Evolutionary conservation across 1,140 invertebrate species (phyloP), one percentile per base, ranked within the genome.

Genomic region (Himalopsyche phryganea): DNA sequence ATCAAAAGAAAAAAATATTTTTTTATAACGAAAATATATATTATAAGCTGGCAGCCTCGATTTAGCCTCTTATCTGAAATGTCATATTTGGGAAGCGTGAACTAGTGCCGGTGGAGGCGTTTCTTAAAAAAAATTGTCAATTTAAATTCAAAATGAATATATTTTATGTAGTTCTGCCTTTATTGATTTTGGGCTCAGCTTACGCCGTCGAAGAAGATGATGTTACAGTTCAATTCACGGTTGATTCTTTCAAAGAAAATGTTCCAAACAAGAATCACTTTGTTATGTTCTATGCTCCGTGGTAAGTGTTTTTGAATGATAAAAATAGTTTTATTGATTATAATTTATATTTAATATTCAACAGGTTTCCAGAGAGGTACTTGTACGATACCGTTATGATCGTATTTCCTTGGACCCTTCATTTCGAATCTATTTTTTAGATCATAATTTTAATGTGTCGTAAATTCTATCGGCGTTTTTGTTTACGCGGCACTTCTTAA

Each of bases 251-350:
- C 67, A 68, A 74, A 1, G 66, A 73, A 17, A 76, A 81, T 71
- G 70, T 89, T 1, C 66, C 75, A 10, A 79, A 79, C 36, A 87
- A 83, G 49, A 80, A 84, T 68, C 83, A 88, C 69, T 91, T 90
- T 71, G 74, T 91, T 28, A 89, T 89, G 79, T 89, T 89, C 67
- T 89, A 83, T 71, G 87, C 86, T 6, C 87, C 88, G 19, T 90
- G 88, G 88, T 90, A 23, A 58, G 44, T 58, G 9, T 60, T 51
- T 28, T 28, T 28, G n/a, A n/a, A n/a, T n/a, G n/a, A n/a, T 28
- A 28, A 5, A 9, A 5, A 28, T 5, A 5, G 23, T 28, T 5
- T 28, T 28, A 28, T 28, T 28, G 23, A 28, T 28, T 28, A 3
- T 9, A 28, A 3, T 9, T 6, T 40, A 5, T 4, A 40, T 40